phyloP scores from a whole-genome alignment of 2,888 invertebrate genomes.

The Elmis aenea region DNA sequence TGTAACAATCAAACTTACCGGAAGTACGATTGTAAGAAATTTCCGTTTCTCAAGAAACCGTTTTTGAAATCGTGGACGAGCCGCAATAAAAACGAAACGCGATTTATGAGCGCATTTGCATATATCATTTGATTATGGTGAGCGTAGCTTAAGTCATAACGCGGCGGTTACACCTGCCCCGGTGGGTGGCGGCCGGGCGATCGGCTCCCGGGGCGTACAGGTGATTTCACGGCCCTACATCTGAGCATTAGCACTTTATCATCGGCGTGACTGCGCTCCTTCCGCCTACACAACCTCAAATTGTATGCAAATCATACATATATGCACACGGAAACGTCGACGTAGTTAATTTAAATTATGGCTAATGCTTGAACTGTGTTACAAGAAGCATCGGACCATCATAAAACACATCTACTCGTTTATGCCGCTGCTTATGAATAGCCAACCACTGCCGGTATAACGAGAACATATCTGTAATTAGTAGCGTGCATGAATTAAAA shows the following conservation, averaged over 20 bases:
- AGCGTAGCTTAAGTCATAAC: slow-evolving; percentile 29
- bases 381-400: slow-evolving; percentile 29
- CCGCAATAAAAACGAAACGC: slow-evolving; percentile 20
- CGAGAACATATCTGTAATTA: slow-evolving; percentile 33
- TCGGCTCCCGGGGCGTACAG: slow-evolving; percentile 28
- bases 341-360: slow-evolving; percentile 25
- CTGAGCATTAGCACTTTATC: slow-evolving; percentile 32
- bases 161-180: slow-evolving; percentile 24
- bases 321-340: slow-evolving; percentile 24
- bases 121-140: slow-evolving; percentile 26
- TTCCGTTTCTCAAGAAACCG: slow-evolving; percentile 22
- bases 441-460: slow-evolving; percentile 25
- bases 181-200: slow-evolving; percentile 27
- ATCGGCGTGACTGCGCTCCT: slow-evolving; percentile 29
- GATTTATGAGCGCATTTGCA: slow-evolving; percentile 28
- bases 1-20: slow-evolving; percentile 19
- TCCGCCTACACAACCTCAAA: slow-evolving; percentile 28
- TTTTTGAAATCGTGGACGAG: slow-evolving; percentile 20
- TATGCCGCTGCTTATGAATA: slow-evolving; percentile 21
- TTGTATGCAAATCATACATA: slow-evolving; percentile 32
- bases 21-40: slow-evolving; percentile 21
- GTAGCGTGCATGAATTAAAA: slow-evolving; percentile 38
- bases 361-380: slow-evolving; percentile 34
- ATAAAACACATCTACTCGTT: slow-evolving; percentile 22
- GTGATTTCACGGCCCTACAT: slow-evolving; percentile 25